Evolutionary conservation across 2,113 vertebrate genomes (phyloP).

Genomic region (Apeltes quadracus): DNA sequence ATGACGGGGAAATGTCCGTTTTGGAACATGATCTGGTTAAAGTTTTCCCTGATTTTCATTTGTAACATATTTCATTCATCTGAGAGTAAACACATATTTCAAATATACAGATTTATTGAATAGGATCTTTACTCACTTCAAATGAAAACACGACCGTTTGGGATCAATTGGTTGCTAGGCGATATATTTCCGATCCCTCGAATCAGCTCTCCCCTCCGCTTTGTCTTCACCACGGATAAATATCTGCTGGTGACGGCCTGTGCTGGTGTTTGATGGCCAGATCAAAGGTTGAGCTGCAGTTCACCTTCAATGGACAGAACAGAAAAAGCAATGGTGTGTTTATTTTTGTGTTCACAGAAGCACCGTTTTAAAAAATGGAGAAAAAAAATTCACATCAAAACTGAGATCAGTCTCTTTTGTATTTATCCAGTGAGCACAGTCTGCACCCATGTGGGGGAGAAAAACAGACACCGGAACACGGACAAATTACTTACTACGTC

Average conservation of each 20-base stretch:
- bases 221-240: constrained; percentile 50
- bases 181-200: constrained; percentile 17
- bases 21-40: neutral
- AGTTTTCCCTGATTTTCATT: no score
- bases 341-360: constrained; percentile 41
- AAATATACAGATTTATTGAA: neutral
- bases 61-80: no score
- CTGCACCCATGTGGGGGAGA: neutral
- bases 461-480: constrained; percentile 2
- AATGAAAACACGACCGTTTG: neutral
- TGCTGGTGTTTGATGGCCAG: constrained; percentile 68
- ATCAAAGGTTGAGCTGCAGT: constrained; percentile 70
- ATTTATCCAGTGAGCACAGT: neutral
- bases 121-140: neutral
- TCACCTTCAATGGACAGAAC: constrained; percentile 11
- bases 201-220: constrained; percentile 34
- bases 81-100: no score
- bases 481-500: neutral
- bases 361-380: neutral
- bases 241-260: constrained; percentile 45
- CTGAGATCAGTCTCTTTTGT: neutral
- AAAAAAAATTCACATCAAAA: neutral
- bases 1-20: neutral
- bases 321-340: constrained; percentile 55
- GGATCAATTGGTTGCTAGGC: constrained; percentile 21